Conservation (phyloP, 1,140 invertebrate species). For the Drosophila hydei region DNA sequence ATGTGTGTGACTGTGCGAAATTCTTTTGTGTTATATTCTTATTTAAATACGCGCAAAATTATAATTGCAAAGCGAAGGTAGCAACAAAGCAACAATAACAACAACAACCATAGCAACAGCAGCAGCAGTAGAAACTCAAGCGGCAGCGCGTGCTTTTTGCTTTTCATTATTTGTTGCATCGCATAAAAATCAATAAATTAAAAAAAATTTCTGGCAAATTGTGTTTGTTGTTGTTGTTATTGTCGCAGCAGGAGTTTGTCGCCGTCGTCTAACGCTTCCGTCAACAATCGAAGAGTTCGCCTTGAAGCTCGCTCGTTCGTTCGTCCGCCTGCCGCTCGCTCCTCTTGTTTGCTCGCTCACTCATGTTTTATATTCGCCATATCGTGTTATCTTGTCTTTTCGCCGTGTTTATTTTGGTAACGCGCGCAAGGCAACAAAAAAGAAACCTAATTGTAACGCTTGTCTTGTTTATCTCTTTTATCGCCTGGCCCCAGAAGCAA, state of each 20-base stretch:
- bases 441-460: constrained; percentile 23
- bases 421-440: constrained; percentile 2
- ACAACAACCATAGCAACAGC: constrained; percentile 13
- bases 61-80: constrained; percentile 55
- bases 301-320: constrained; percentile 22
- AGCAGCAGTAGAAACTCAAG: constrained; percentile 19
- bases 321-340: neutral
- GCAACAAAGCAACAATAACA: constrained; percentile 20
- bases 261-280: constrained; percentile 51
- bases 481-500: constrained; percentile 8
- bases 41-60: constrained; percentile 51
- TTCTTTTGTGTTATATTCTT: constrained; percentile 67
- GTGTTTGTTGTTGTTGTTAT: constrained; percentile 37
- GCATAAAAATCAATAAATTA: constrained; percentile 72
- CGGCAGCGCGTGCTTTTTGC: constrained; percentile 33
- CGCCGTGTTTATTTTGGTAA: constrained; percentile 4
- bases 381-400: constrained; percentile 29
- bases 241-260: constrained; percentile 48
- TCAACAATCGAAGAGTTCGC: constrained; percentile 54
- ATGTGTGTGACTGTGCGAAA: constrained; percentile 58
- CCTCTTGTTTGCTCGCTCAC: neutral
- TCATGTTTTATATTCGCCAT: constrained; percentile 26
- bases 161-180: constrained; percentile 52
- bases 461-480: constrained; percentile 34
- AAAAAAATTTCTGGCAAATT: constrained; percentile 44